Conservation (phyloP, 2,888 invertebrate genomes). For the Petrolisthes manimaculis region DNA sequence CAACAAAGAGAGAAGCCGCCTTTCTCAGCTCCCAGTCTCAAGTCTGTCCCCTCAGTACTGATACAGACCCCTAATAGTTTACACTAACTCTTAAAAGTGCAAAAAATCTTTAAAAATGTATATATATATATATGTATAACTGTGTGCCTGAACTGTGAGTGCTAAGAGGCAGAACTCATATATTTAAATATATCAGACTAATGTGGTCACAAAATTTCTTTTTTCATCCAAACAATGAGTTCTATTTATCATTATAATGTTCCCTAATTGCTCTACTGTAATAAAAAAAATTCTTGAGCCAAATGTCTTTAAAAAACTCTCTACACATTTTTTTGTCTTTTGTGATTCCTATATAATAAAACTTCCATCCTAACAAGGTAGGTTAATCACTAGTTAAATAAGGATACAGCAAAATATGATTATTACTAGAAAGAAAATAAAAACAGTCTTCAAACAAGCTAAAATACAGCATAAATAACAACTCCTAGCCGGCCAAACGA, state of each 20-base stretch:
- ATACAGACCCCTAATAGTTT: slow-evolving; percentile 11
- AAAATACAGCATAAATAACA: not conserved
- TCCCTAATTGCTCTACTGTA: not conserved
- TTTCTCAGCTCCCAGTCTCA: not conserved
- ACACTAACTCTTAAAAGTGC: slow-evolving; percentile 15
- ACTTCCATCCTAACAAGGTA: not conserved
- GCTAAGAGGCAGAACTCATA: slow-evolving; percentile 9
- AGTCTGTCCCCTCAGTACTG: not conserved
- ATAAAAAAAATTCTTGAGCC: not conserved
- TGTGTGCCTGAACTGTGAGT: slow-evolving; percentile 12
- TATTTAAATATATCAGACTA: not conserved
- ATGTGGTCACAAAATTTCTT: not conserved
- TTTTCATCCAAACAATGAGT: not conserved
- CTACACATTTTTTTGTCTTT: slow-evolving; percentile 13
- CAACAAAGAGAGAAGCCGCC: slow-evolving; percentile 1
- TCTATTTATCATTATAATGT: not conserved
- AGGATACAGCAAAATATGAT: not conserved
- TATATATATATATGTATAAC: not conserved
- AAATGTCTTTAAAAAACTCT: slow-evolving; percentile 1
- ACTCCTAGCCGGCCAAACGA: not conserved
- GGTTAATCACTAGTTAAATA: slow-evolving; percentile 1
- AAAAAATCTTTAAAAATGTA: slow-evolving; percentile 18
- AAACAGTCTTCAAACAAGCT: not conserved
- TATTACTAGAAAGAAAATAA: not conserved
- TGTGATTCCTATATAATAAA: slow-evolving; percentile 18